Evolutionary conservation across 2,113 vertebrate genomes (phyloP).

Genomic region (Labeo catla): DNA sequence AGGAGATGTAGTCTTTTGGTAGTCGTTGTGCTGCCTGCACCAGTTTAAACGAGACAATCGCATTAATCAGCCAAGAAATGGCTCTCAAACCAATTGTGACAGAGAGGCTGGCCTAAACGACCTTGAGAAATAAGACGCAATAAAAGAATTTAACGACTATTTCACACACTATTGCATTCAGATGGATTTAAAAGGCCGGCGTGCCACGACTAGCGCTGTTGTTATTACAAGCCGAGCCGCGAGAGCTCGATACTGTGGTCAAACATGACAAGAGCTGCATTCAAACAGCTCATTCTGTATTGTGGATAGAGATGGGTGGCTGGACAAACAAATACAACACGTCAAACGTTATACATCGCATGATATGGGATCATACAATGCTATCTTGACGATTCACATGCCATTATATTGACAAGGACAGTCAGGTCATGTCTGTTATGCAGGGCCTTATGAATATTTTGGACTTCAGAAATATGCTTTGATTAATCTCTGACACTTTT

Average conservation of each 20-base stretch:
- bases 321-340: background rate
- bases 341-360: background rate
- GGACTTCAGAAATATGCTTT: background rate
- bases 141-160: conserved; percentile 78
- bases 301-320: background rate
- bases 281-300: background rate
- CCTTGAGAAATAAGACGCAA: conserved; percentile 78
- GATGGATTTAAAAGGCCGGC: conserved; percentile 72
- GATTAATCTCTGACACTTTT: background rate
- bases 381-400: background rate
- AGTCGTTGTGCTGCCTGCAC: conserved; percentile 14
- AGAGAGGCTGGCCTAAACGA: conserved; percentile 68
- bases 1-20: background rate
- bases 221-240: conserved; percentile 27
- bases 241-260: conserved; percentile 44
- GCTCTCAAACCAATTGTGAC: conserved; percentile 56
- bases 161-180: conserved; percentile 78
- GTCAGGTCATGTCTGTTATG: background rate
- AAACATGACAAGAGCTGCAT: conserved; percentile 45
- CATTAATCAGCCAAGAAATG: conserved; percentile 54
- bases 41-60: conserved; percentile 28
- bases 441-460: background rate
- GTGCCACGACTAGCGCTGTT: conserved; percentile 68
- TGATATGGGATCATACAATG: background rate
- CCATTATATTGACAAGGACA: background rate